Conservation (phyloP, 2,888 invertebrate species). For the Nomada flava region DNA sequence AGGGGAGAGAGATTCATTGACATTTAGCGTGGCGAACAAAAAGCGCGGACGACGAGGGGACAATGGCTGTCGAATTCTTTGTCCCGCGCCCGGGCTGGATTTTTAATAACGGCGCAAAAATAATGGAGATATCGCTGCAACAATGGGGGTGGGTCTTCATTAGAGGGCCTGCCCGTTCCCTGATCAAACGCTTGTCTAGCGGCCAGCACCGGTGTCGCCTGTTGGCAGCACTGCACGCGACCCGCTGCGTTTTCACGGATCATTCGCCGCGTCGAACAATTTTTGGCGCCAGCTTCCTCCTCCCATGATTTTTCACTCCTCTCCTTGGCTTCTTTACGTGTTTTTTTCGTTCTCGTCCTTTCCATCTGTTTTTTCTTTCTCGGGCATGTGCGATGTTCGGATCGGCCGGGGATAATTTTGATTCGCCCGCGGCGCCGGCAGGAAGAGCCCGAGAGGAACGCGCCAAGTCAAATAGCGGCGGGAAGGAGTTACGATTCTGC, state of each 20-base stretch:
- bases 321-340: not conserved
- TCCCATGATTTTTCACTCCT: not conserved
- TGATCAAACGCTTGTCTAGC: slow-evolving; percentile 74
- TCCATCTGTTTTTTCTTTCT: not conserved
- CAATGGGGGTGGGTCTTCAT: slow-evolving; percentile 80
- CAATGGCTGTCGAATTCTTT: slow-evolving; percentile 83
- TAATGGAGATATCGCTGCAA: slow-evolving; percentile 80
- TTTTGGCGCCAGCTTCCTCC: slow-evolving; percentile 46
- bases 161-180: slow-evolving; percentile 68
- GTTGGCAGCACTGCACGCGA: slow-evolving; percentile 44
- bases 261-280: slow-evolving; percentile 55
- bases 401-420: slow-evolving; percentile 56
- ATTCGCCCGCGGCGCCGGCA: slow-evolving; percentile 58
- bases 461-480: slow-evolving; percentile 66
- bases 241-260: slow-evolving; percentile 57
- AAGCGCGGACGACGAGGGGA: slow-evolving; percentile 78
- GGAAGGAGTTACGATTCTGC: slow-evolving; percentile 57
- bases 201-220: slow-evolving; percentile 46
- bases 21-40: slow-evolving; percentile 80
- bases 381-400: slow-evolving; percentile 5
- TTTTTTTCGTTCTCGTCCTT: not conserved
- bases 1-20: slow-evolving; percentile 79
- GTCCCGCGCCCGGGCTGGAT: slow-evolving; percentile 76
- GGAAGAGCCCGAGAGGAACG: slow-evolving; percentile 5
- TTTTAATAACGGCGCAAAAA: slow-evolving; percentile 84